These are phyloP conservation scores for Drosophila tani DNA, from an alignment of 1,140 invertebrate genomes.

Conservation along the genomic window DNA sequence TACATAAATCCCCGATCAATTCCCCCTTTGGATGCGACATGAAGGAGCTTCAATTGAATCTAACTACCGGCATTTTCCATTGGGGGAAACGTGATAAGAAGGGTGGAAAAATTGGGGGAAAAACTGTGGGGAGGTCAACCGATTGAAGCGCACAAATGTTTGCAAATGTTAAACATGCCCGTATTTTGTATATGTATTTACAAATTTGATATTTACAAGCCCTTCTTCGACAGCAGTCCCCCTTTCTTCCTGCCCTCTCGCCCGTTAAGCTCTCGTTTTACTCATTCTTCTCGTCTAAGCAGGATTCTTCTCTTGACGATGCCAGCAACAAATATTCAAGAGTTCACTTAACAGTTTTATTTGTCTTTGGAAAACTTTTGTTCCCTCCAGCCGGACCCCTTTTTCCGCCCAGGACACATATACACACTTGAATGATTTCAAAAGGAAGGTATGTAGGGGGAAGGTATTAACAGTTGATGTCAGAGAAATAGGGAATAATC, in stretches of 20 bases:
- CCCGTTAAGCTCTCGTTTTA: background rate
- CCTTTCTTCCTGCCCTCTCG: background rate
- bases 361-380: conserved; percentile 79
- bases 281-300: conserved; percentile 23
- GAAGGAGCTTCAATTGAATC: conserved; percentile 22
- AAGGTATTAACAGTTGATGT: background rate
- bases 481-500: background rate
- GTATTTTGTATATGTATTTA: conserved; percentile 77
- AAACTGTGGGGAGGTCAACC: conserved; percentile 6
- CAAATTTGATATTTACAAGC: conserved; percentile 80
- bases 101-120: conserved; percentile 12
- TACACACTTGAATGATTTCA: conserved; percentile 58
- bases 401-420: conserved; percentile 17
- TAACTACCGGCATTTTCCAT: conserved; percentile 22
- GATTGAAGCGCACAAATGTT: conserved; percentile 64
- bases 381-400: conserved; percentile 17
- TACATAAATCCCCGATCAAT: background rate
- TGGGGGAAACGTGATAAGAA: conserved; percentile 1
- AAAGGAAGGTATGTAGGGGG: conserved; percentile 1
- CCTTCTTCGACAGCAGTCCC: conserved; percentile 50
- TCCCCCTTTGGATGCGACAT: background rate
- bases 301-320: conserved; percentile 35
- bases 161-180: conserved; percentile 80
- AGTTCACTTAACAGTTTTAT: conserved; percentile 82
- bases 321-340: conserved; percentile 68